These are phyloP conservation scores for Trichomalopsis sarcophagae DNA, from an alignment of 1,140 invertebrate genomes.

Conservation along the genomic window DNA sequence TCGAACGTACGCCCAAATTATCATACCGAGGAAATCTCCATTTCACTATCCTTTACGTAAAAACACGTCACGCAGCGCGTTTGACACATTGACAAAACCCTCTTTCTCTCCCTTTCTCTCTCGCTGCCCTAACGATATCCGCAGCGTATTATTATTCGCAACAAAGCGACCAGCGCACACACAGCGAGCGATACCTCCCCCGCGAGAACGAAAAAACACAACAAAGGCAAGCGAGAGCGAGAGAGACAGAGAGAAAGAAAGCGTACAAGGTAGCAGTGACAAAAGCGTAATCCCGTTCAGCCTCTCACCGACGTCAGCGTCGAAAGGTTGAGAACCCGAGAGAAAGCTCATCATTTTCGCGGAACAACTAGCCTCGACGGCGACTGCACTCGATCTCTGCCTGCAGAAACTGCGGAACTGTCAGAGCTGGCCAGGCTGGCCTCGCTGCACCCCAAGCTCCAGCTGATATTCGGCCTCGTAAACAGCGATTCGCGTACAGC, in stretches of 20 bases:
- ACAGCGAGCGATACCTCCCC: neutral
- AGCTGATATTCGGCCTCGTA: constrained; percentile 66
- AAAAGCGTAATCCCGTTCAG: neutral
- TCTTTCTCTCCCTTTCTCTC: neutral
- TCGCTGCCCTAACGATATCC: neutral
- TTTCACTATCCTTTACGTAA: constrained; percentile 12
- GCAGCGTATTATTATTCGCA: neutral
- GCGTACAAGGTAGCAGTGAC: neutral
- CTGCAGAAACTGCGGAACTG: constrained; percentile 36
- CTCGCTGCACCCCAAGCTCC: constrained; percentile 49
- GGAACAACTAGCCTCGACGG: neutral
- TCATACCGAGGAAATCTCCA: neutral
- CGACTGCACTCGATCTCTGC: constrained; percentile 36
- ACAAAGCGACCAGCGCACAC: neutral
- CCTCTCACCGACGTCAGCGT: constrained; percentile 84
- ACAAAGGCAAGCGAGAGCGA: neutral
- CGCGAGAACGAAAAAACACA: neutral
- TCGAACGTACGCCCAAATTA: neutral
- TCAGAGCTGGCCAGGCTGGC: constrained; percentile 54
- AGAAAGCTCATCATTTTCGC: constrained; percentile 79
- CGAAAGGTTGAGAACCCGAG: constrained; percentile 81
- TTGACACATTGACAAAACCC: neutral
- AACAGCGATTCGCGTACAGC: constrained; percentile 54
- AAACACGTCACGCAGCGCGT: constrained; percentile 9
- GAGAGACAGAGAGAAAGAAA: neutral